These are phyloP conservation scores for Oenanthe melanoleuca DNA, from an alignment of 2,113 vertebrate genomes.

Conservation along the genomic window DNA sequence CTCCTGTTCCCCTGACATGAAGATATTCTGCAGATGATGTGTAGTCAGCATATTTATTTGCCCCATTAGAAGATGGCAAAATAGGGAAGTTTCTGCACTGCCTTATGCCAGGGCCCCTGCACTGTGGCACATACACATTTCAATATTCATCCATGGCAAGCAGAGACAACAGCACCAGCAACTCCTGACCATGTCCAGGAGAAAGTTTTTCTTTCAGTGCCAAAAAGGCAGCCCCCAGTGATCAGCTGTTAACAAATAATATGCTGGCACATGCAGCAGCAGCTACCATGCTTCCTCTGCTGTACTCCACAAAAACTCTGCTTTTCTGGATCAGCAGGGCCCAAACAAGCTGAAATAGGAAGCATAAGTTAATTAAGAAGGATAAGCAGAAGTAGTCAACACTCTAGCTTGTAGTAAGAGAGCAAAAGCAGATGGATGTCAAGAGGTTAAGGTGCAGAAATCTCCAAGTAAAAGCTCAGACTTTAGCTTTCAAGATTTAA, in stretches of 20 bases:
- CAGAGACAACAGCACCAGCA: neutral
- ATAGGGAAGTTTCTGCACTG: neutral
- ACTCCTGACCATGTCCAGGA: neutral
- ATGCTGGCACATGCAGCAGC: neutral
- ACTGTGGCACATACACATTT: neutral
- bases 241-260: neutral
- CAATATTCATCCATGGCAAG: neutral
- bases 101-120: neutral
- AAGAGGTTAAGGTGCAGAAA: neutral
- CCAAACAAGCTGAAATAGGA: neutral
- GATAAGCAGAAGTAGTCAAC: neutral
- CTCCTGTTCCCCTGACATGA: neutral
- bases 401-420: neutral
- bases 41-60: neutral
- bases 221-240: neutral
- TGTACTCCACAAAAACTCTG: neutral
- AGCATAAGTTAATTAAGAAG: slow-evolving; percentile 21
- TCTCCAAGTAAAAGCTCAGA: slow-evolving; percentile 19
- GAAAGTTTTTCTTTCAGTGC: neutral
- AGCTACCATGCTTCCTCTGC: neutral
- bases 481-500: neutral
- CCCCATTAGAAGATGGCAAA: neutral
- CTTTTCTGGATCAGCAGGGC: slow-evolving; percentile 38
- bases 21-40: neutral
- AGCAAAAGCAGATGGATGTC: slow-evolving; percentile 21